A percentile compares a stretch with the other conserved stretches of the same genome.
phyloP scores from a whole-genome alignment of 2,113 vertebrate genomes.

The Gopherus flavomarginatus region DNA sequence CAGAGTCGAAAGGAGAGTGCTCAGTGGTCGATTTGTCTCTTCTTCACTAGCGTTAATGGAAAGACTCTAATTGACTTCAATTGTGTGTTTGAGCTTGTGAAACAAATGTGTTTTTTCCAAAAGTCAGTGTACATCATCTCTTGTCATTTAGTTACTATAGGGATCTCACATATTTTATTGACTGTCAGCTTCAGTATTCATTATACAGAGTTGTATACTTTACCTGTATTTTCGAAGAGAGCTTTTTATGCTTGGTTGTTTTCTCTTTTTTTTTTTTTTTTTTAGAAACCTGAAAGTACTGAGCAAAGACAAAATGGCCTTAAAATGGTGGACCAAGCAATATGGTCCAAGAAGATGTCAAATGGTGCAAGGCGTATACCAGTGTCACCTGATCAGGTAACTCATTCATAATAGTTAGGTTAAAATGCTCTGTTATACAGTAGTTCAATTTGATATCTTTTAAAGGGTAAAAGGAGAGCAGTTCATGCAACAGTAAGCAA shows the following conservation, averaged over 20 bases:
- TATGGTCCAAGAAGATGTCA: slow-evolving; percentile 99
- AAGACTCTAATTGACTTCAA: neutral
- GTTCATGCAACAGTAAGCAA: neutral
- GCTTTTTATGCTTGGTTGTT: neutral
- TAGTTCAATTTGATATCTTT: neutral
- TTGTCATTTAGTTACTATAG: neutral
- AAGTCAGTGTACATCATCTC: neutral
- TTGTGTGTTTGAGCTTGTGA: neutral
- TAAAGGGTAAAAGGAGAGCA: neutral
- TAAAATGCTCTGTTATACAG: neutral
- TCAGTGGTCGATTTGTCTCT: no score
- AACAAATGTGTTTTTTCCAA: neutral
- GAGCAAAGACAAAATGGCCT: slow-evolving; percentile 98
- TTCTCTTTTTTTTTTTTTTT: slow-evolving; percentile 6
- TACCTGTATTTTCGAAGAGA: neutral
- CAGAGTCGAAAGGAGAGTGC: no score
- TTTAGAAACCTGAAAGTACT: slow-evolving; percentile 93
- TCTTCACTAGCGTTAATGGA: neutral
- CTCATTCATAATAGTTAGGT: neutral
- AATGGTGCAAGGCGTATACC: slow-evolving; percentile 95
- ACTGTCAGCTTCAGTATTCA: neutral
- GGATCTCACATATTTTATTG: neutral
- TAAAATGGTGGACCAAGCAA: slow-evolving; percentile 99
- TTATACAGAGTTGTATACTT: neutral
- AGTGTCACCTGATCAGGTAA: slow-evolving; percentile 94